Percentiles rank a stretch among this genome's conserved stretches.
These are phyloP conservation scores for Percopsis transmontana DNA, from an alignment of 2,113 vertebrate genomes.

Conservation along the genomic window DNA sequence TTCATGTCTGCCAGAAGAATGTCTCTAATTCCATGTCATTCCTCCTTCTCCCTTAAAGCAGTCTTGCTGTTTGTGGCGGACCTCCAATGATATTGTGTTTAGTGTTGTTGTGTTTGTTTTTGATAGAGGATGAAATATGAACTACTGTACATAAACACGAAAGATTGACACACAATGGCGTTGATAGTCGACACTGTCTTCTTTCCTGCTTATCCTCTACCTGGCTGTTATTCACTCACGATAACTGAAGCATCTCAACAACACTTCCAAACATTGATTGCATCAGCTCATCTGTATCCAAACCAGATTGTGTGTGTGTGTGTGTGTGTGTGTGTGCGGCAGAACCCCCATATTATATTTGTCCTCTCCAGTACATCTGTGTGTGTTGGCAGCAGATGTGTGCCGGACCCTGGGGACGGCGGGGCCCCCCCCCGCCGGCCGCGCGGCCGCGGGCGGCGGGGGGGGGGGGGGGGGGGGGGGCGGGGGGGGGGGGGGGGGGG, in stretches of 20 bases:
- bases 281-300: not conserved
- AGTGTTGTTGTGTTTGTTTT: no score
- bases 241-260: constrained; percentile 16
- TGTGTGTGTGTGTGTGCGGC: constrained; percentile 22
- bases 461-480: no score
- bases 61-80: no score
- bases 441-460: no score
- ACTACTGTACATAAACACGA: no score
- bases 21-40: no score
- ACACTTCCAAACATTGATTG: constrained; percentile 8
- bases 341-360: constrained; percentile 24
- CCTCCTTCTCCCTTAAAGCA: no score
- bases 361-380: constrained; percentile 21
- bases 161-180: constrained; percentile 1
- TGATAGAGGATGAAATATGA: no score
- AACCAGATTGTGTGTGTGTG: not conserved
- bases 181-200: not conserved
- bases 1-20: no score
- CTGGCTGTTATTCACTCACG: constrained; percentile 14
- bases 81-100: no score
- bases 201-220: not conserved
- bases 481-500: no score
- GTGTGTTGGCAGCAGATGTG: constrained; percentile 46
- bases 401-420: constrained; percentile 4
- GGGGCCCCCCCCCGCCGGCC: no score